Base-by-base conservation (phyloP, 2,797 vertebrate genomes). In the Carapus acus region DNA sequence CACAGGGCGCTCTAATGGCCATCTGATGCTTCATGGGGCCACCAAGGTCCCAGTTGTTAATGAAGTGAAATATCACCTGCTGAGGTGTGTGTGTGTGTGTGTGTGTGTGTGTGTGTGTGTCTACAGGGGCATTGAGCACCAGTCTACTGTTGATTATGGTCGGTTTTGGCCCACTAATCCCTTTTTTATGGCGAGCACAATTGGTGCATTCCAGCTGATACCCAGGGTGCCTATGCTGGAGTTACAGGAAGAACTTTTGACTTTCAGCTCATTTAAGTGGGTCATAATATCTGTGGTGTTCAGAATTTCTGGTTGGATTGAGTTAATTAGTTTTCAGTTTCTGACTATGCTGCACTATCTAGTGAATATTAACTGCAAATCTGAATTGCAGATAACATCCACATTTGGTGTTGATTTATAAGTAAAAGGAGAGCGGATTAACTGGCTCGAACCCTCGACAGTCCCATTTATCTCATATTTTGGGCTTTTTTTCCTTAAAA, bases 1-100 rank as follows among this genome's bases (percentile, higher is more conserved):
- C 42, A 61, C 61, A 72, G 69, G 70, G 69, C 77, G 44, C 46
- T 19, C 34, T 81, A 79, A 84, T 73, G 66, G 56, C 42, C 54
- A 43, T 76, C 79, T 83, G 65, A 74, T 77, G 78, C 55, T 58
- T 46, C 37, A 4, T 6, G 27, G 58, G 58, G 60, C 42, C 20
- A 13, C 38, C 39, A 11, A 51, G 22, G 62, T 38, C 47, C 3
- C 12, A 43, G 52, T 17, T 66, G 48, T 67, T 69, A 59, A 72
- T 67, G 48, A 67, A 62, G 39, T 43, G 36, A 44, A 37, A 60
- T 38, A 46, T 43, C 49, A 43, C n/a, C 27, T 37, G 17, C 37
- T 43, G 31, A 33, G 27, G 7, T 2, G 22, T 42, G 19, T 18
- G 42, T 23, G 9, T 5, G 12, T 22, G 13, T 23, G n/a, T n/a